A percentile compares a stretch with the other conserved stretches of the same genome.
phyloP scores from a whole-genome alignment of 1,140 invertebrate genomes.

The Drosophila ohnishii region DNA sequence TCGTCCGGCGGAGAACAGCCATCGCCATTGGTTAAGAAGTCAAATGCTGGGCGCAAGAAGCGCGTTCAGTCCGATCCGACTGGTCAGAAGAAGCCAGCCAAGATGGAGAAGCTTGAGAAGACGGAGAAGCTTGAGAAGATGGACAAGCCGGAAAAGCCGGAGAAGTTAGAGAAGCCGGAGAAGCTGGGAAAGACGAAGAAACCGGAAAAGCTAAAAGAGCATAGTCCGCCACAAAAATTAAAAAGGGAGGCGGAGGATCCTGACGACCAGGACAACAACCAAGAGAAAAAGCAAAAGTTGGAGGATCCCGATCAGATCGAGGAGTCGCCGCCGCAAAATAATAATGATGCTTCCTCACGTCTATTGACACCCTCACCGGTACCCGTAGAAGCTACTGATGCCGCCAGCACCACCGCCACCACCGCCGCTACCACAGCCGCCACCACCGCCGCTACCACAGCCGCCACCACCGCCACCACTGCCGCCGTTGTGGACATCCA shows the following conservation, averaged over 20 bases:
- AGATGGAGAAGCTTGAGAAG: slow-evolving; percentile 9
- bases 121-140: background rate
- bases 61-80: slow-evolving; percentile 45
- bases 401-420: too few relatives aligned
- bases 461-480: too few relatives aligned
- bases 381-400: background rate
- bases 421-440: too few relatives aligned
- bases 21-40: slow-evolving; percentile 28
- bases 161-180: background rate
- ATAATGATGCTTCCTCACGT: background rate
- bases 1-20: slow-evolving; percentile 3
- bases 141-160: background rate
- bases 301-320: background rate
- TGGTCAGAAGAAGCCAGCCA: slow-evolving; percentile 9
- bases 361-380: background rate
- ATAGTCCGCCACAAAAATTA: too few relatives aligned
- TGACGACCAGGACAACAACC: background rate
- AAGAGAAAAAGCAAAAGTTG: background rate
- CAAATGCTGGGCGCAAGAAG: slow-evolving; percentile 57
- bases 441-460: too few relatives aligned
- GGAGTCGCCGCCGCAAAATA: too few relatives aligned
- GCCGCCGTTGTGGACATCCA: background rate
- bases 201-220: background rate
- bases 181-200: background rate
- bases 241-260: background rate